Base-by-base conservation (phyloP, 2,888 invertebrate species). In the Drosophila nigritarsus region DNA sequence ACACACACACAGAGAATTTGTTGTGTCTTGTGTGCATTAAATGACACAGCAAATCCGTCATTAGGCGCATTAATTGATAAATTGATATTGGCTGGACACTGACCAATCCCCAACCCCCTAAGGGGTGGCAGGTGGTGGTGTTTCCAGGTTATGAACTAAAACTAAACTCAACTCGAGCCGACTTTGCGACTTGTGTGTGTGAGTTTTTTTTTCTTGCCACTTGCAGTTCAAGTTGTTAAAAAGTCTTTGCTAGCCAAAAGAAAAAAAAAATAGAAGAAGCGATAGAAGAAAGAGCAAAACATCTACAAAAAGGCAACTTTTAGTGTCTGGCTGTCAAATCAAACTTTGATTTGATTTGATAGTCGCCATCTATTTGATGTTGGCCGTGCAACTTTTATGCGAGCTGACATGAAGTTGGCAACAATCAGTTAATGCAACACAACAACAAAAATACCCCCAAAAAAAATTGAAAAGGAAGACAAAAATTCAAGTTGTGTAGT, bases 271-370 rank as follows among this genome's bases (percentile, higher is more conserved):
- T 9, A 48, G 24, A 4, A 24, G 24, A 45, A 27, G 24, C 45
- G 2, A 8, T 24, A 24, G 45, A 24, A 15, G 15, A 45, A 24
- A 2, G 45, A 24, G 45, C 15, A 45, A 24, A 15, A 45, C 45
- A 24, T 45, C 45, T 24, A 15, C 45, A 45, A 45, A 45, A 65
- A 60, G 64, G 66, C 67, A 24, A 65, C 65, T 30, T 36, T 32
- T 53, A 63, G 72, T 78, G 88, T 82, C 84, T 86, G 83, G 73
- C 85, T 88, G 85, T 85, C 85, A 86, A 83, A 88, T 88, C 82
- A 78, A 85, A 85, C 84, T 85, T 85, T 85, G 85, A 87, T 87
- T 87, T 87, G 85, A 85, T 83, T 83, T 84, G 82, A 88, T 85
- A 75, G 77, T 75, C 69, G 53, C 55, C 40, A 7, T 29, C n/a